Evolutionary conservation across 53 echinoderm and acorn worm genomes (phyloP).

Genomic region (Stichopus horrens): DNA sequence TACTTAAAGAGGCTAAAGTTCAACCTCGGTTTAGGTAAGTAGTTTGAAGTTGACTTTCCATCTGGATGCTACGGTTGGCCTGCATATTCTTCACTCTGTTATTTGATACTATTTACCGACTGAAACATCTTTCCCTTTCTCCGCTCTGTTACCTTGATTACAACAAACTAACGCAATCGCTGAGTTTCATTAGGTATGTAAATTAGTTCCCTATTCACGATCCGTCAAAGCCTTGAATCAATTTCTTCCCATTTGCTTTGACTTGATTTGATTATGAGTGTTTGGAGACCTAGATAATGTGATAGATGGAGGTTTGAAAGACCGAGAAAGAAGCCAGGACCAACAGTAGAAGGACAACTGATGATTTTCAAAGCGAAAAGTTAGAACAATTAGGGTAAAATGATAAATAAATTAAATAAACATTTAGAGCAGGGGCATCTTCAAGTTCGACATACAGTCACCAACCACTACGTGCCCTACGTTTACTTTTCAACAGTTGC

Average conservation of each 20-base stretch:
- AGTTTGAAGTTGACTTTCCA: too few species aligned
- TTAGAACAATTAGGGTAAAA: constrained; percentile 2
- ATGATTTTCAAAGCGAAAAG: neutral
- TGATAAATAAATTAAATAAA: neutral
- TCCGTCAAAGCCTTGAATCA: constrained; percentile 21
- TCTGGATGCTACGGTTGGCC: too few species aligned
- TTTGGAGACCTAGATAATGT: constrained; percentile 30
- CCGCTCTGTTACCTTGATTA: constrained; percentile 8
- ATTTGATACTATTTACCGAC: neutral
- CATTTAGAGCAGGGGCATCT: neutral
- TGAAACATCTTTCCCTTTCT: neutral
- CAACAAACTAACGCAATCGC: constrained; percentile 21
- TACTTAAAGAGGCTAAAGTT: too few species aligned
- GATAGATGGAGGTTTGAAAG: constrained; percentile 7
- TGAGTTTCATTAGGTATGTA: constrained; percentile 38
- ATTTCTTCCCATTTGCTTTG: constrained; percentile 20
- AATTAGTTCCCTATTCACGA: constrained; percentile 32
- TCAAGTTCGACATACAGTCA: neutral
- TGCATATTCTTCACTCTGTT: neutral
- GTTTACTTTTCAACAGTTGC: too few species aligned
- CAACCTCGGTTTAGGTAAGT: too few species aligned
- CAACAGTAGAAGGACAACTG: neutral
- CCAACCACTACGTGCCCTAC: neutral
- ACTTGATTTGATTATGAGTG: constrained; percentile 19
- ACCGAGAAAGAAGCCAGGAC: too few species aligned